Evolutionary conservation across 2,888 invertebrate genomes (phyloP).

Genomic region (Megaustenia siamemsis): DNA sequence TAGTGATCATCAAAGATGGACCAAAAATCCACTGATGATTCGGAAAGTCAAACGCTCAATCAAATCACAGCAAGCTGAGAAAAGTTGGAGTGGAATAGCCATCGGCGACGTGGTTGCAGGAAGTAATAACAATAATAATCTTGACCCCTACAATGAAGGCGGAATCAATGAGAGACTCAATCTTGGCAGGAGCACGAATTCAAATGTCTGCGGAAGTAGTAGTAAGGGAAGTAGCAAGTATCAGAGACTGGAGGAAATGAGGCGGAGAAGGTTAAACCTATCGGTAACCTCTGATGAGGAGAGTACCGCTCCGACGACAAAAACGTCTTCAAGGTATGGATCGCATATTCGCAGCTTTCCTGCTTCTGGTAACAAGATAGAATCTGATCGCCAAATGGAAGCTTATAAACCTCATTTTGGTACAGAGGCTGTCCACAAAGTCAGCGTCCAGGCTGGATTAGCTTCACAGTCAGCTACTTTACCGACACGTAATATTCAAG

Average conservation of each 20-base stretch:
- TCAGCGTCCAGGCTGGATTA: background rate
- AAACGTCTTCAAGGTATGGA: constrained; percentile 67
- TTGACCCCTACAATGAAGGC: constrained; percentile 58
- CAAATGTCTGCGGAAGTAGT: constrained; percentile 45
- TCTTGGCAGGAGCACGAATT: constrained; percentile 53
- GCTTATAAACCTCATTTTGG: background rate
- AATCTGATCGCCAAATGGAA: background rate
- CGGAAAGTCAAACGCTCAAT: constrained; percentile 64
- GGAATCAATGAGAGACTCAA: constrained; percentile 35
- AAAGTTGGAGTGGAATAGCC: constrained; percentile 61
- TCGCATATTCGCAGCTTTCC: constrained; percentile 53
- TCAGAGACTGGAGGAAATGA: constrained; percentile 71
- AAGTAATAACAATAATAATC: too few species aligned
- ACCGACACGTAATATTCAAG: background rate
- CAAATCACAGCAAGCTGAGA: constrained; percentile 60
- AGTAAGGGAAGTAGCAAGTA: constrained; percentile 64
- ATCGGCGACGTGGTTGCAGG: constrained; percentile 32
- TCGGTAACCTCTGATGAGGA: constrained; percentile 75
- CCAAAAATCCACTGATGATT: constrained; percentile 70
- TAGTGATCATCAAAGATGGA: constrained; percentile 67
- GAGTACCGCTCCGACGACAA: constrained; percentile 69
- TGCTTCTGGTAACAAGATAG: too few species aligned
- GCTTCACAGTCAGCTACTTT: background rate
- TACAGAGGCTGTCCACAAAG: background rate
- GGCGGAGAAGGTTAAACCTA: constrained; percentile 70